Evolutionary conservation across 2,797 vertebrate species (phyloP).

Genomic region (Anabas testudineus): DNA sequence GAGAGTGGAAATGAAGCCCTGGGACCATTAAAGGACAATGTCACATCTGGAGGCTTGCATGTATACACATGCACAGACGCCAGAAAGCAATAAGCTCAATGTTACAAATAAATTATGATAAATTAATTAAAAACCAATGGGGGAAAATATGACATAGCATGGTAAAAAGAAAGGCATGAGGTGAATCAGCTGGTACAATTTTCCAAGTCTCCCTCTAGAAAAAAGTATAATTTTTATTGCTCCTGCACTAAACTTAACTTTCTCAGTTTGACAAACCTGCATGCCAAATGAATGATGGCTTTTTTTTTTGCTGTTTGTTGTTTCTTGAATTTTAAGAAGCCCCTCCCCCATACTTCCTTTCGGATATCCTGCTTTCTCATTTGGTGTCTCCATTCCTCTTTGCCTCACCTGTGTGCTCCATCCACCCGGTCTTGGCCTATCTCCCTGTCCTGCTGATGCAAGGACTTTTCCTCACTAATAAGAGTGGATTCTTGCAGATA

Average conservation of each 20-base stretch:
- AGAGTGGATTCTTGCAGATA: constrained; percentile 58
- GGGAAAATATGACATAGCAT: constrained; percentile 5
- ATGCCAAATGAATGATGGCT: not conserved
- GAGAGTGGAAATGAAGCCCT: constrained; percentile 73
- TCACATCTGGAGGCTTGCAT: constrained; percentile 51
- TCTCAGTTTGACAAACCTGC: constrained; percentile 13
- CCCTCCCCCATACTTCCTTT: not conserved
- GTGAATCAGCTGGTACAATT: constrained; percentile 10
- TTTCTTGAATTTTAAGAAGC: constrained; percentile 20
- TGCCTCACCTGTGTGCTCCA: constrained; percentile 31
- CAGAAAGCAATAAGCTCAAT: not conserved
- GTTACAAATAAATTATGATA: constrained; percentile 22
- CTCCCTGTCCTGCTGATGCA: constrained; percentile 63
- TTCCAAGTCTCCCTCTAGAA: not conserved
- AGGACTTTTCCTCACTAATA: constrained; percentile 59
- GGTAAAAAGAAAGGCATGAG: constrained; percentile 3
- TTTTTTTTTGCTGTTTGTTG: constrained; percentile 14
- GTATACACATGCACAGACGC: constrained; percentile 1
- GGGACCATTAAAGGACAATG: constrained; percentile 71
- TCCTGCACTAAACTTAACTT: constrained; percentile 2
- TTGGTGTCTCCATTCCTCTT: constrained; percentile 27
- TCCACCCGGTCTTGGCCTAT: constrained; percentile 38
- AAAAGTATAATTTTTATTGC: not conserved
- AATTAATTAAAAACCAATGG: constrained; percentile 10
- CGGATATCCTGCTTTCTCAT: constrained; percentile 11